These are phyloP conservation scores for Phragmatobia fuliginosa DNA, from an alignment of 2,888 invertebrate species.

Conservation along the genomic window DNA sequence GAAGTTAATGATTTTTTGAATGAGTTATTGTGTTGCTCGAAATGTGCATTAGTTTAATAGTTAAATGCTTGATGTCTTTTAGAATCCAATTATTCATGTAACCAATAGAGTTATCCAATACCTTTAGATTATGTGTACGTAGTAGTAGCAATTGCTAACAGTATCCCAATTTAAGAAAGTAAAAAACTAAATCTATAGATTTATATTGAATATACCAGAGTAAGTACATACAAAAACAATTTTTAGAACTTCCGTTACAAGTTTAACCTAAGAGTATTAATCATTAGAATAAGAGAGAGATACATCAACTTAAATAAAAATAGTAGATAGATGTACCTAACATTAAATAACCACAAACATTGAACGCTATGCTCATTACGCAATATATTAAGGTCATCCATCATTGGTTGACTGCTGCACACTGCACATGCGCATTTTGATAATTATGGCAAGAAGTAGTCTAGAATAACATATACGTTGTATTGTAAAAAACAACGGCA, in stretches of 20 bases:
- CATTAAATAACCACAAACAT: not conserved
- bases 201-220: not conserved
- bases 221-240: not conserved
- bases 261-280: not conserved
- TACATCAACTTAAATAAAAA: not conserved
- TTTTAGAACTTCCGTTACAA: not conserved
- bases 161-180: not conserved
- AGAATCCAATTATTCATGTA: constrained; percentile 22
- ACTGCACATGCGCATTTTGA: not conserved
- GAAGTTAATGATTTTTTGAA: not conserved
- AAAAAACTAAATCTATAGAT: not conserved
- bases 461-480: not conserved
- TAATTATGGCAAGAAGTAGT: not conserved
- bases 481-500: not conserved
- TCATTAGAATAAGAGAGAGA: not conserved
- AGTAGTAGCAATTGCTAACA: not conserved
- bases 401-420: not conserved
- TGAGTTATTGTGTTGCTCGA: not conserved
- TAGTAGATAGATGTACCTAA: not conserved
- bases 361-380: not conserved
- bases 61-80: constrained; percentile 32
- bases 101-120: constrained; percentile 23
- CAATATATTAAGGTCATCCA: too few relatives aligned
- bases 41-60: constrained; percentile 9
- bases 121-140: constrained; percentile 20